These are phyloP conservation scores for Fragum sueziense DNA, from an alignment of 2,888 invertebrate genomes.

Conservation along the genomic window DNA sequence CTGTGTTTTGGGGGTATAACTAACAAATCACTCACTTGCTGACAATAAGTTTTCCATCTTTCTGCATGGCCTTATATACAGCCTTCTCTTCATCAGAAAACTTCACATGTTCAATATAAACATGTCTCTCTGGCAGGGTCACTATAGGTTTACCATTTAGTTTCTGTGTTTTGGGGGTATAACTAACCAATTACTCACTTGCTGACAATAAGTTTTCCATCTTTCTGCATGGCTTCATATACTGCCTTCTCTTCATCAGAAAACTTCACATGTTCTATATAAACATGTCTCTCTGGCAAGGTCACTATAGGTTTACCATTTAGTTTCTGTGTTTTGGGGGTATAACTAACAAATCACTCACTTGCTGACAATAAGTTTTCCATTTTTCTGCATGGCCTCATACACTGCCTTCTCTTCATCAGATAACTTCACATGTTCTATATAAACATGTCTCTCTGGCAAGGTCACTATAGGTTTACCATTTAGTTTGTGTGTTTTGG, in stretches of 20 bases:
- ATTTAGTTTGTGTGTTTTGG: too few species aligned
- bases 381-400: too few species aligned
- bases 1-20: too few species aligned
- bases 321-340: constrained; percentile 69
- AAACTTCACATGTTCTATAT: constrained; percentile 74
- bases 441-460: too few species aligned
- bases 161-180: too few species aligned
- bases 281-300: constrained; percentile 72
- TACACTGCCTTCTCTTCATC: too few species aligned
- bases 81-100: constrained; percentile 76
- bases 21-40: constrained; percentile 59
- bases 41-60: constrained; percentile 68
- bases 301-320: constrained; percentile 80
- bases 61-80: constrained; percentile 75
- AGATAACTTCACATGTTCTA: too few species aligned
- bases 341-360: too few species aligned
- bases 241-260: constrained; percentile 75
- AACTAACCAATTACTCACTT: constrained; percentile 62
- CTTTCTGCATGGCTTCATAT: constrained; percentile 74
- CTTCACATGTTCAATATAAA: constrained; percentile 74
- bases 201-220: constrained; percentile 69
- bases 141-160: constrained; percentile 80
- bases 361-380: too few species aligned
- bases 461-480: too few species aligned
- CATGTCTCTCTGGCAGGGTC: constrained; percentile 71